Percentiles rank a stretch among this genome's conserved stretches.
Evolutionary conservation across 1,140 invertebrate species (phyloP).

Genomic region (Akabosia matsudoensis): DNA sequence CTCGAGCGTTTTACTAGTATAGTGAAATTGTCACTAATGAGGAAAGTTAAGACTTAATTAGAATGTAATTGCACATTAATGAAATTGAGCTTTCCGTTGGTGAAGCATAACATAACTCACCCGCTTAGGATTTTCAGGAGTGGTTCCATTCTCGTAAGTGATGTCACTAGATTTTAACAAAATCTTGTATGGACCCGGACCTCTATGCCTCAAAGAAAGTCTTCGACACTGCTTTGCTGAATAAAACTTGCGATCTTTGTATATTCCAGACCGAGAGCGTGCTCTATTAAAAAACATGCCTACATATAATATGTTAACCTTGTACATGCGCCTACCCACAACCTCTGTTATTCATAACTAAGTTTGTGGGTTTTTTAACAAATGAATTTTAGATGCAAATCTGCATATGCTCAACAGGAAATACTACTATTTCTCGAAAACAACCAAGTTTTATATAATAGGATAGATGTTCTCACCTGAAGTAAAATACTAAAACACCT

Average conservation of each 20-base stretch:
- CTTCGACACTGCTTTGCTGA: conserved; percentile 19
- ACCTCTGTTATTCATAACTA: conserved; percentile 7
- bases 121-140: not conserved
- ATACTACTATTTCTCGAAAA: too few species aligned
- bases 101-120: not conserved
- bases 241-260: conserved; percentile 24
- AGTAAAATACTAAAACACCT: conserved; percentile 30
- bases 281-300: not conserved
- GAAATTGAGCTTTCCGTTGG: not conserved
- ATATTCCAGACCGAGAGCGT: not conserved
- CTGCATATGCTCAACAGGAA: too few species aligned
- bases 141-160: not conserved
- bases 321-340: not conserved
- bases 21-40: too few species aligned
- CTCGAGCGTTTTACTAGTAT: too few species aligned
- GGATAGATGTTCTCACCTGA: not conserved
- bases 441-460: not conserved
- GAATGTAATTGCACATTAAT: not conserved
- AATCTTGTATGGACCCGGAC: conserved; percentile 6
- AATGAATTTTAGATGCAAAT: too few species aligned
- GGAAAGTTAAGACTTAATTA: not conserved
- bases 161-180: conserved; percentile 5
- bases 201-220: conserved; percentile 3
- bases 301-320: too few species aligned
- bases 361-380: not conserved